Evolutionary conservation across 2,113 vertebrate genomes (phyloP), one percentile per base, ranked within the genome.

Genomic region (Saimiri boliviensis): DNA sequence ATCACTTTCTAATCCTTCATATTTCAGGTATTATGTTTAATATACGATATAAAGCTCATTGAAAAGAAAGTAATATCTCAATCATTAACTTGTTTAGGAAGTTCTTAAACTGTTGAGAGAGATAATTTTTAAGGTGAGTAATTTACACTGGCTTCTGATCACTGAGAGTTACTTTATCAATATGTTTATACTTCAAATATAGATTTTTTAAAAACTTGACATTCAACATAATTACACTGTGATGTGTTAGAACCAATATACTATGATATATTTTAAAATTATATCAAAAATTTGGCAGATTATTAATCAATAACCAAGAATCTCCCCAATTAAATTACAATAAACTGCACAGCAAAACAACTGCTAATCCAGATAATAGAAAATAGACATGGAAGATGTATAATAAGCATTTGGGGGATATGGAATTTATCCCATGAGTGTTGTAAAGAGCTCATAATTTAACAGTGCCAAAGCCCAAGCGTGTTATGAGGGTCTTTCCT

Each of bases 401-500:
- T 98, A 98, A 98, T 97, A 98, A 98, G 97, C 96, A 97, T 98
- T 98, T 97, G 93, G 97, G 95, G 98, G 83, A 98, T 98, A 98
- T 70, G 86, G 96, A 98, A 98, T 98, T 98, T 98, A 98, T 98
- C 98, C 98, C 98, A 96, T 47, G 98, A 97, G 98, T 97, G 93
- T 96, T 97, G 74, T 98, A 98, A 98, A 98, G 97, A 95, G 94
- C 97, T 98, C 92, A 91, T 98, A 98, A 98, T 98, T 98, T 98
- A 98, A 98, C 92, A 98, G 95, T 98, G 98, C 97, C 98, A 98
- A 98, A 99, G 98, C 97, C 98, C 98, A 98, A 98, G 97, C 97
- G 98, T 97, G 98, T 98, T 98, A 98, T 98, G 96, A 98, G 98
- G 97, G 97, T 96, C 97, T 97, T 98, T 98, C 97, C 98, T 98